These are phyloP conservation scores for Zele albiditarsus DNA, from an alignment of 2,888 invertebrate genomes.

Conservation along the genomic window DNA sequence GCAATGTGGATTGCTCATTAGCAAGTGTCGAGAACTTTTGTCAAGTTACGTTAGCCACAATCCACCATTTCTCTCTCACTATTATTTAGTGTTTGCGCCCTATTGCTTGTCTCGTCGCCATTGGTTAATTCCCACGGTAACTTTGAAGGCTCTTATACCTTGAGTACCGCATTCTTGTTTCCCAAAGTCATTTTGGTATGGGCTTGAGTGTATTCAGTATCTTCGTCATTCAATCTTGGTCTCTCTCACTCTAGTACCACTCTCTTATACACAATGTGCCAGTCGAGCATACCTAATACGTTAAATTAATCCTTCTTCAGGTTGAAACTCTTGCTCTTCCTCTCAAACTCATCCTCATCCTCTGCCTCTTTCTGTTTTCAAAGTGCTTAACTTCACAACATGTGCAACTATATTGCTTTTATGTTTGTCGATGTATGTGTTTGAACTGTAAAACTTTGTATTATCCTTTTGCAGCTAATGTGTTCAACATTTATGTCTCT, in stretches of 20 bases:
- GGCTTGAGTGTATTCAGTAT: neutral
- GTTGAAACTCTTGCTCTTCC: constrained; percentile 44
- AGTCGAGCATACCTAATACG: constrained; percentile 54
- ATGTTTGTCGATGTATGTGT: neutral
- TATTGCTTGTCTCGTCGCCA: constrained; percentile 18
- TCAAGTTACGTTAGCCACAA: constrained; percentile 55
- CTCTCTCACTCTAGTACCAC: constrained; percentile 19
- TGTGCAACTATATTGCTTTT: constrained; percentile 6
- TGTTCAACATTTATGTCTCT: neutral
- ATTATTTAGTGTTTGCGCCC: constrained; percentile 15
- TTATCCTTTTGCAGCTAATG: neutral
- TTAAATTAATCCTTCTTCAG: constrained; percentile 55
- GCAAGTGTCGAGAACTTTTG: constrained; percentile 66
- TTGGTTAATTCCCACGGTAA: constrained; percentile 30
- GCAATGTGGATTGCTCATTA: constrained; percentile 66
- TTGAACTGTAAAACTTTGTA: neutral
- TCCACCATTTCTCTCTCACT: constrained; percentile 16
- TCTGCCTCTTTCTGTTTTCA: constrained; percentile 36
- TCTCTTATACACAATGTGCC: constrained; percentile 9
- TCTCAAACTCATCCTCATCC: constrained; percentile 8
- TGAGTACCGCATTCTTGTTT: constrained; percentile 32
- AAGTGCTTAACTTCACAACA: constrained; percentile 50
- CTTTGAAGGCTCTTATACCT: constrained; percentile 5
- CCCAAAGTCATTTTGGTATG: constrained; percentile 22
- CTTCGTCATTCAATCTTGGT: constrained; percentile 18